Evolutionary conservation across 2,888 invertebrate species (phyloP), one percentile per base, ranked within the genome.

Genomic region (Metopia argyrocephala): DNA sequence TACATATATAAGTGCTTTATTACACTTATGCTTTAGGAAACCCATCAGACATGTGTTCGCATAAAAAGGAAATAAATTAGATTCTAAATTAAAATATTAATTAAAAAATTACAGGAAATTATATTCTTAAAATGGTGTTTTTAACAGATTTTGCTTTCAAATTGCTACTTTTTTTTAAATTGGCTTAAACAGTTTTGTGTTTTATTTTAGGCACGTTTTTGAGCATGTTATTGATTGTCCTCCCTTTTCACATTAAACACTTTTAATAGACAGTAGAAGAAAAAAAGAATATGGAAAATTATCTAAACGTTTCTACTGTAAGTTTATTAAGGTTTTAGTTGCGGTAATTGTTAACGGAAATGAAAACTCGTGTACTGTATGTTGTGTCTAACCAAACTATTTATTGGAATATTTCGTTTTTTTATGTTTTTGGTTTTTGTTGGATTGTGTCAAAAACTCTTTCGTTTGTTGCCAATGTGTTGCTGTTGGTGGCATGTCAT

Each of bases 331-430:
- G 15, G 52, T 28, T 70, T 59, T 52, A 48, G 5, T 54, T 48
- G 54, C 71, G 78, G 78, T 78, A 73, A 78, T 78, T 78, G 57
- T 61, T 52, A 78, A 48, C 59, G 78, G 78, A 78, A 78, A 78
- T 78, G 45, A 71, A 78, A 78, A 73, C 73, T 78, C 54, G 66
- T 73, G 66, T 78, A 38, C 38, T 12, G 15, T 38, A 61, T 78
- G 78, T 73, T 66, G 78, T 61, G 65, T 71, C 71, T 71, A 59
- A 15, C 25, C 50, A 28, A 75, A 61, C 52, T 68, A 38, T 38
- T 38, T 38, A 38, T 38, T 38, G 15, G 75, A 61, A 61, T 54
- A 61, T 61, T 56, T 48, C n/a, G 12, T 4, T 48, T 48, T 15
- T 48, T 48, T 1, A 25, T 46, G 28, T 56, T 62, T 48, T 31